Conservation (phyloP, 2,888 invertebrate species). For the Drosophila atripex region DNA sequence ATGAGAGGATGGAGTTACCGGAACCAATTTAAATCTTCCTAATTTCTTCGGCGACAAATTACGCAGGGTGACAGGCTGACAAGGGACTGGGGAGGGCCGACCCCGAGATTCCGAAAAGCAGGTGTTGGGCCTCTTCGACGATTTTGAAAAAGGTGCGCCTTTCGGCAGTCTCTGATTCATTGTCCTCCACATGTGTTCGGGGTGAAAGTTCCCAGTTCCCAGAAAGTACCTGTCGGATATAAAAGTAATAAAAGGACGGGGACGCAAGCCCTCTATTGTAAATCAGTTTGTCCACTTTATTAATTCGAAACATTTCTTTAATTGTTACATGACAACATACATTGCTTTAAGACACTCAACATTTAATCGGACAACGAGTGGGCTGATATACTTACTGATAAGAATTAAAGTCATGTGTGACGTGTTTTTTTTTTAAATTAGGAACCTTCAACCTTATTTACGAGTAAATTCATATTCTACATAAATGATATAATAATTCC, state of each 20-base stretch:
- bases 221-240: background rate
- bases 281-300: too few relatives aligned
- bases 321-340: too few relatives aligned
- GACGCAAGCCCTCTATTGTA: background rate
- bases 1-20: constrained; percentile 49
- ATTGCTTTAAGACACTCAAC: too few relatives aligned
- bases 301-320: too few relatives aligned
- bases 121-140: constrained; percentile 55
- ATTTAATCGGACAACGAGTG: too few relatives aligned
- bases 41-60: constrained; percentile 83
- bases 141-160: constrained; percentile 76
- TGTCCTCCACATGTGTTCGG: constrained; percentile 51
- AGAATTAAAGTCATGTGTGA: background rate
- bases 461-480: too few relatives aligned
- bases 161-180: constrained; percentile 67
- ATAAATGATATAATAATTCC: too few relatives aligned
- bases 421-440: background rate
- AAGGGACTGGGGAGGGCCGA: constrained; percentile 10
- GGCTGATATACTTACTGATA: background rate
- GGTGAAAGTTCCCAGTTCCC: too few relatives aligned
- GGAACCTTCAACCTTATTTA: too few relatives aligned
- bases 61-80: constrained; percentile 54
- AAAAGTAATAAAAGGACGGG: background rate
- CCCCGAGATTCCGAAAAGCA: constrained; percentile 24
- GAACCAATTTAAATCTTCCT: constrained; percentile 83